phyloP scores from a whole-genome alignment of 2,888 invertebrate species.

The Neria commutata region DNA sequence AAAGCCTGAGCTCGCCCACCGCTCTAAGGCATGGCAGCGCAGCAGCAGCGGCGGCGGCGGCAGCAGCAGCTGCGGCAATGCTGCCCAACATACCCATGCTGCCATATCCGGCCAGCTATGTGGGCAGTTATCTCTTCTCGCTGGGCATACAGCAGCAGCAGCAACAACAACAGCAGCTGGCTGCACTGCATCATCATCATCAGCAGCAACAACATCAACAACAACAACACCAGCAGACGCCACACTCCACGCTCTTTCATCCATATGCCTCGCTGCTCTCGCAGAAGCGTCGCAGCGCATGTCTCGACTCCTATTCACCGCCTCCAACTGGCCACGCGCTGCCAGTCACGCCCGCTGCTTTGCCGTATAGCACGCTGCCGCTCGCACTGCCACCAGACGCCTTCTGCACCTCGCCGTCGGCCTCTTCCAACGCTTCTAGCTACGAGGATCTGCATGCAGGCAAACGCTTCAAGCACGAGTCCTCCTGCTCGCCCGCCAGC shows the following conservation, averaged over 20 bases:
- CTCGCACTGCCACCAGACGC: conserved; percentile 37
- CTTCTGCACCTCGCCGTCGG: conserved; percentile 59
- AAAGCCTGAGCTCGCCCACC: conserved; percentile 41
- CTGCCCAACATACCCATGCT: conserved; percentile 62
- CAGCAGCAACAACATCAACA: conserved; percentile 32
- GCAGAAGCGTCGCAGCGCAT: conserved; percentile 44
- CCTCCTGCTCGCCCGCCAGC: conserved; percentile 50
- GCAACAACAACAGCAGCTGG: conserved; percentile 42
- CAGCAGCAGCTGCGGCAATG: conserved; percentile 59
- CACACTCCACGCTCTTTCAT: conserved; percentile 44
- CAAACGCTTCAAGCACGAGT: conserved; percentile 49
- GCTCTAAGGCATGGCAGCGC: conserved; percentile 39
- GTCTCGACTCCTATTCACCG: conserved; percentile 36
- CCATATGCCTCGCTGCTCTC: conserved; percentile 47
- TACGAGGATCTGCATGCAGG: conserved; percentile 44
- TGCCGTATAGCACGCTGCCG: conserved; percentile 19
- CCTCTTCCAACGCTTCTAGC: conserved; percentile 49
- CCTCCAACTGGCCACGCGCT: conserved; percentile 21
- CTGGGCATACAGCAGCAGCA: conserved; percentile 69
- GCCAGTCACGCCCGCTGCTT: conserved; percentile 18
- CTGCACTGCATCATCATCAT: conserved; percentile 36
- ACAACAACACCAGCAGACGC: conserved; percentile 36
- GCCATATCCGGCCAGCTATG: conserved; percentile 70
- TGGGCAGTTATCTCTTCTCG: conserved; percentile 70
- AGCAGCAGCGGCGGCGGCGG: conserved; percentile 19